Percentiles rank a stretch among this genome's conserved stretches.
phyloP scores from a whole-genome alignment of 2,113 vertebrate species.

The Solenodon paradoxus region DNA sequence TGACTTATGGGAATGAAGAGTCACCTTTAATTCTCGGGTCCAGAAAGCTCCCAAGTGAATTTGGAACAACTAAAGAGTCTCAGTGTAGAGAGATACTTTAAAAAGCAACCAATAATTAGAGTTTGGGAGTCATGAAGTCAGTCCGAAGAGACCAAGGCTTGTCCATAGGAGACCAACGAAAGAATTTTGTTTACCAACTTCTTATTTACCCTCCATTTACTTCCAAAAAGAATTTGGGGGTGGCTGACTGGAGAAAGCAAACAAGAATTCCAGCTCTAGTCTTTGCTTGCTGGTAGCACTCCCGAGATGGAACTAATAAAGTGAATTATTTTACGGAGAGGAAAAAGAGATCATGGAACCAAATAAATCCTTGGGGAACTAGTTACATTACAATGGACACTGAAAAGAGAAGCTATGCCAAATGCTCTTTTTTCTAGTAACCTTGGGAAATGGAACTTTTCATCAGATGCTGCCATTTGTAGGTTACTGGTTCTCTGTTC shows the following conservation, averaged over 20 bases:
- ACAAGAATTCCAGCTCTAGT: neutral
- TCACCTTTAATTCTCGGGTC: constrained; percentile 54
- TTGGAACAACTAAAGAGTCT: constrained; percentile 52
- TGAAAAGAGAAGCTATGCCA: neutral
- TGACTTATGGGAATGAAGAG: constrained; percentile 58
- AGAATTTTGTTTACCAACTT: constrained; percentile 64
- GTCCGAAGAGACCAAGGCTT: constrained; percentile 17
- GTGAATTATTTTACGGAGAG: neutral
- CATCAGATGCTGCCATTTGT: neutral
- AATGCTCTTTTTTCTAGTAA: neutral
- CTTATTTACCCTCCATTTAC: constrained; percentile 47
- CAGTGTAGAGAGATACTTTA: constrained; percentile 56
- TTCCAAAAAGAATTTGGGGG: constrained; percentile 55
- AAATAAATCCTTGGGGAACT: accelerated
- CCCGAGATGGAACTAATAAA: neutral
- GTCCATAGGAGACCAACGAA: constrained; percentile 43
- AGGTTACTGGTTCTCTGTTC: neutral
- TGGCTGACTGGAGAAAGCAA: neutral
- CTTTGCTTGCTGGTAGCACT: neutral
- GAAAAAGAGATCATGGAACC: neutral
- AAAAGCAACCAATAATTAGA: constrained; percentile 73
- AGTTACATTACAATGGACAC: neutral
- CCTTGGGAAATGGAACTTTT: neutral
- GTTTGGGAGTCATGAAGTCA: constrained; percentile 28
- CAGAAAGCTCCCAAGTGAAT: constrained; percentile 47